Conservation (phyloP, 1,140 invertebrate species). For the Caenorhabditis latens region DNA sequence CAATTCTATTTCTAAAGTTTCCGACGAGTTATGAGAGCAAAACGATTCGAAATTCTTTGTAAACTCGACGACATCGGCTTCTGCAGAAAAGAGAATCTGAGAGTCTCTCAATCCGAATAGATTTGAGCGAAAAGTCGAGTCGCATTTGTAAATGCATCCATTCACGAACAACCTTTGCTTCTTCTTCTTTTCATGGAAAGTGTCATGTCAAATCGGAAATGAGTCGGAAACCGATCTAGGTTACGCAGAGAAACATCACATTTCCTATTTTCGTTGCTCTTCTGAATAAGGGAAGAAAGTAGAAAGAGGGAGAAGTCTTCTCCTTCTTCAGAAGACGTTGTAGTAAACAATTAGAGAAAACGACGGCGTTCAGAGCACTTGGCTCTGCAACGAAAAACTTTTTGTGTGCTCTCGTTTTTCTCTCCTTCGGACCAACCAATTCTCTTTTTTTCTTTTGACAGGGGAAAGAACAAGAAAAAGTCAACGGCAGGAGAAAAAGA, state of each 20-base stretch:
- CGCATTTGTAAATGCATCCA: not conserved
- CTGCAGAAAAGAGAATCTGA: too few relatives aligned
- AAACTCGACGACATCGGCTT: too few relatives aligned
- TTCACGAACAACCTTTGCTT: not conserved
- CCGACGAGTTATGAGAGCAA: too few relatives aligned
- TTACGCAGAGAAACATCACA: not conserved
- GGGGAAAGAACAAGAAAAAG: not conserved
- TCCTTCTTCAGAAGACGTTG: not conserved
- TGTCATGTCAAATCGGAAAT: conserved; percentile 38
- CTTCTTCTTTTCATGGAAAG: not conserved
- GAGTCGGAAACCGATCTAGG: conserved; percentile 28
- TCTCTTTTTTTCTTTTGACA: not conserved
- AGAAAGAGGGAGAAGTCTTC: not conserved
- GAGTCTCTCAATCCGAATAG: too few relatives aligned
- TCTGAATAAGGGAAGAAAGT: not conserved
- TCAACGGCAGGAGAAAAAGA: not conserved
- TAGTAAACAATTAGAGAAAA: conserved; percentile 51
- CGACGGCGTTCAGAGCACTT: conserved; percentile 26
- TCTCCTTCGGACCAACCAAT: not conserved
- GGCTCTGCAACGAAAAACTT: not conserved
- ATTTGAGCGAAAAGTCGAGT: too few relatives aligned
- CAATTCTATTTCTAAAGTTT: too few relatives aligned
- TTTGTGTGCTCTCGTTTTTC: conserved; percentile 27
- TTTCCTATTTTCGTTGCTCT: conserved; percentile 1
- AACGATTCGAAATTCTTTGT: too few relatives aligned